Evolutionary conservation across 2,888 invertebrate species (phyloP), one percentile per base, ranked within the genome.

Genomic region (Archips crataeganus): DNA sequence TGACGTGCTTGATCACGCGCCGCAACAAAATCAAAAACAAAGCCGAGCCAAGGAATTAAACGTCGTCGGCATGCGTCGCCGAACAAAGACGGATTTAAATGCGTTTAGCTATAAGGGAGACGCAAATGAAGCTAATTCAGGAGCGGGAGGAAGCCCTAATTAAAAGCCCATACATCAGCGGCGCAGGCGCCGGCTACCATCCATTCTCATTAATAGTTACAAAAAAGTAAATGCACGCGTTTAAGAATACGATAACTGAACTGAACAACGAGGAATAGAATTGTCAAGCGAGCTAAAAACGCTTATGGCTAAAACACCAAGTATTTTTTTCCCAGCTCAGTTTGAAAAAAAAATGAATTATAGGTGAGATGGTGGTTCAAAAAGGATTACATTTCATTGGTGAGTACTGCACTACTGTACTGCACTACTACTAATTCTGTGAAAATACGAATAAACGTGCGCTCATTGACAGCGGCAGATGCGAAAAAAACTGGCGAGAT

Each of bases 161-260:
- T 94, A 93, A 94, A 94, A 90, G 88, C 81, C 87, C 87, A 89
- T 94, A 90, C 89, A 91, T 93, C 93, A 93, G 83, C 78, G 76
- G 82, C 78, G 76, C 78, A 78, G 80, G 78, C 69, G 63, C 59
- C 65, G 49, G 34, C 39, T 39, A 51, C 63, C 51, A 70, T 70
- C 65, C 60, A 51, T 74, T 74, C 60, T 60, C 51, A 60, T 57
- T 57, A 32, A 32, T 32, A 32, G 57, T 57, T 32, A 57, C 11
- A n/a, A 57, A n/a, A 57, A 57, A 57, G 57, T 32, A 1, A 10
- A 54, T 51, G 23, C 54, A 23, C n/a, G 32, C 32, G 10, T 9
- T 32, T 57, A 57, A 32, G 23, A 57, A 57, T 57, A 57, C 15
- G 6, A 39, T 4, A 39, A 39, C 3, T 39, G 6, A 39, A 23